phyloP scores from a whole-genome alignment of 2,113 vertebrate species.

The Macquaria ambigua region DNA sequence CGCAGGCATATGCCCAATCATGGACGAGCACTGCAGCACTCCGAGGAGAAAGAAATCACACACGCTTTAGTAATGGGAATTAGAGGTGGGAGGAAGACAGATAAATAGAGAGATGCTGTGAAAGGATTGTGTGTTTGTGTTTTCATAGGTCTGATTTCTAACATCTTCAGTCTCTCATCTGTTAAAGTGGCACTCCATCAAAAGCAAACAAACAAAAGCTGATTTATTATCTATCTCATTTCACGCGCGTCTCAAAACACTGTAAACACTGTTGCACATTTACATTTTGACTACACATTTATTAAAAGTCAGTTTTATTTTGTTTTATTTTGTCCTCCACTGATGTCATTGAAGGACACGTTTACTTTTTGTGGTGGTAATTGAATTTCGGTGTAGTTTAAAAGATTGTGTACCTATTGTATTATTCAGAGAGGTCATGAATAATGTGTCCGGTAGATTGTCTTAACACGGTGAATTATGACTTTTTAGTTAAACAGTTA shows the following conservation, averaged over 20 bases:
- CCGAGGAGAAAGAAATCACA: constrained; percentile 61
- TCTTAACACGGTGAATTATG: neutral
- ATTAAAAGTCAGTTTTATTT: constrained; percentile 46
- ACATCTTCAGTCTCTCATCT: constrained; percentile 48
- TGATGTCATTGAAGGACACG: neutral
- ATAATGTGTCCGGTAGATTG: neutral
- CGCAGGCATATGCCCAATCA: constrained; percentile 42
- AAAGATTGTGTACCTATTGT: neutral
- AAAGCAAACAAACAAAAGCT: constrained; percentile 63
- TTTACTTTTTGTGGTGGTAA: constrained; percentile 1
- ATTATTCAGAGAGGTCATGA: neutral
- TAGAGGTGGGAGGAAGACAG: constrained; percentile 42
- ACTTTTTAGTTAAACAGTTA: constrained; percentile 6
- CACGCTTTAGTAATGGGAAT: constrained; percentile 37
- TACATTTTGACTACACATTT: constrained; percentile 32
- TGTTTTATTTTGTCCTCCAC: neutral
- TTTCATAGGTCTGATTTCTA: constrained; percentile 47
- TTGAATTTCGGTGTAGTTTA: neutral
- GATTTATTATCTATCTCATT: constrained; percentile 50
- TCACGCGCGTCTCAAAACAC: constrained; percentile 4
- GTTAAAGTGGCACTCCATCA: constrained; percentile 62
- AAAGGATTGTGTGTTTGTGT: constrained; percentile 32
- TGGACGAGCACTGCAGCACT: constrained; percentile 48
- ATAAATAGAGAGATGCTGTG: constrained; percentile 42
- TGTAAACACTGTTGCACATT: constrained; percentile 24